A percentile compares a stretch with the other conserved stretches of the same genome.
Conservation (phyloP, 1,140 invertebrate genomes). For the Brachionus sp. region DNA sequence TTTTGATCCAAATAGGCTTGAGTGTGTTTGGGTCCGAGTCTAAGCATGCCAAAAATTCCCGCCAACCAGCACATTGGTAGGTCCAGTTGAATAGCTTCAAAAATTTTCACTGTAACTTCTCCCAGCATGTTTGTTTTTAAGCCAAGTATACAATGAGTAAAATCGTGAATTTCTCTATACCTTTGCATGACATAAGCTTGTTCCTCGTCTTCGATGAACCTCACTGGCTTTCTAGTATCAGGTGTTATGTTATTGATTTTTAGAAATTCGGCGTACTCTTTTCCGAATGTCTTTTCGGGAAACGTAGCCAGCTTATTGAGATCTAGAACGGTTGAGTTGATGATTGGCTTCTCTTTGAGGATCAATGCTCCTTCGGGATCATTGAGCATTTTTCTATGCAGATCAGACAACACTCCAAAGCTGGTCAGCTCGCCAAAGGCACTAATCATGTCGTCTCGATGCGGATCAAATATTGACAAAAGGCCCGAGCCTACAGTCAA, state of each 20-base stretch:
- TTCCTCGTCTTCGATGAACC: conserved; percentile 84
- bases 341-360: conserved; percentile 73
- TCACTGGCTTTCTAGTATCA: conserved; percentile 78
- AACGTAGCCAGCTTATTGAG: conserved; percentile 69
- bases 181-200: conserved; percentile 92
- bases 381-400: conserved; percentile 67
- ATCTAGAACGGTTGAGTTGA: conserved; percentile 78
- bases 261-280: conserved; percentile 77
- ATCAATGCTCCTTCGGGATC: conserved; percentile 70
- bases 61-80: conserved; percentile 60
- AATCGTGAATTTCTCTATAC: conserved; percentile 91
- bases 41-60: conserved; percentile 58
- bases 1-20: conserved; percentile 72
- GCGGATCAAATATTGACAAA: conserved; percentile 70
- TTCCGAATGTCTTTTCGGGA: conserved; percentile 76
- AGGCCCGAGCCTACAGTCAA: conserved; percentile 75
- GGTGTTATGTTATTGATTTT: conserved; percentile 77
- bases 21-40: conserved; percentile 72
- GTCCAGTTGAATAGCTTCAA: conserved; percentile 75
- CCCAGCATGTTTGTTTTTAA: conserved; percentile 93
- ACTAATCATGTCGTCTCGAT: conserved; percentile 74
- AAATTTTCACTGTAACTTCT: conserved; percentile 91
- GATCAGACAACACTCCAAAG: conserved; percentile 66
- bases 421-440: conserved; percentile 85
- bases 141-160: conserved; percentile 80